phyloP scores from a whole-genome alignment of 2,888 invertebrate genomes.

The Pedicia rivosa region DNA sequence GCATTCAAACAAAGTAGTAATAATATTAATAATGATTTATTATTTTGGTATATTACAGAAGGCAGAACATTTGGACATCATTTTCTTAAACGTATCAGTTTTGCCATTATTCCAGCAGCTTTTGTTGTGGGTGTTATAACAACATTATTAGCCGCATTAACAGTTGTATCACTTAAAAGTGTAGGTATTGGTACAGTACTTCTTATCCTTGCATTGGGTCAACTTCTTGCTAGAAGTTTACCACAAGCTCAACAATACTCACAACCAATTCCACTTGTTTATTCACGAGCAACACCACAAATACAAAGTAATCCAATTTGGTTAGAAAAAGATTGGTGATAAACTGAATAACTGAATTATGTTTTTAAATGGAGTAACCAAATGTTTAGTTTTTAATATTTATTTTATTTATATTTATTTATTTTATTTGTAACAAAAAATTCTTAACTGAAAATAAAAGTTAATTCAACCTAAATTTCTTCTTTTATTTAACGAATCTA shows the following conservation, averaged over 20 bases:
- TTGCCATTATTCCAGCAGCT: constrained; percentile 55
- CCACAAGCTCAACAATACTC: constrained; percentile 25
- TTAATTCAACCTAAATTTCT: background rate
- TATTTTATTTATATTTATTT: constrained; percentile 3
- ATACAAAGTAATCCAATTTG: constrained; percentile 27
- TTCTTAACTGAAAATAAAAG: background rate
- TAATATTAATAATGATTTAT: too few relatives aligned
- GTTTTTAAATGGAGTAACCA: background rate
- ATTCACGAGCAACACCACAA: constrained; percentile 17
- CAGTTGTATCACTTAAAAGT: constrained; percentile 57
- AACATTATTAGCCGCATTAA: constrained; percentile 49
- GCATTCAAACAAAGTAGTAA: too few relatives aligned
- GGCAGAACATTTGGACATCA: constrained; percentile 58
- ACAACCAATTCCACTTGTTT: constrained; percentile 31
- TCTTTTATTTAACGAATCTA: too few relatives aligned
- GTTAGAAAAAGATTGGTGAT: constrained; percentile 29
- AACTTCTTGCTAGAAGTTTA: constrained; percentile 29
- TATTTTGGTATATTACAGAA: constrained; percentile 22
- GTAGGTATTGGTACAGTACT: constrained; percentile 49
- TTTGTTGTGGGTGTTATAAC: constrained; percentile 63
- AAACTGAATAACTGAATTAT: background rate
- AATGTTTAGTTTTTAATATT: constrained; percentile 2
- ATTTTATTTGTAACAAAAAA: background rate
- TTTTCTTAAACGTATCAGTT: constrained; percentile 49
- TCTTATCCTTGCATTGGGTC: constrained; percentile 41